Conservation (phyloP, 53 echinoderm and acorn worm species). For the Crossaster papposus region DNA sequence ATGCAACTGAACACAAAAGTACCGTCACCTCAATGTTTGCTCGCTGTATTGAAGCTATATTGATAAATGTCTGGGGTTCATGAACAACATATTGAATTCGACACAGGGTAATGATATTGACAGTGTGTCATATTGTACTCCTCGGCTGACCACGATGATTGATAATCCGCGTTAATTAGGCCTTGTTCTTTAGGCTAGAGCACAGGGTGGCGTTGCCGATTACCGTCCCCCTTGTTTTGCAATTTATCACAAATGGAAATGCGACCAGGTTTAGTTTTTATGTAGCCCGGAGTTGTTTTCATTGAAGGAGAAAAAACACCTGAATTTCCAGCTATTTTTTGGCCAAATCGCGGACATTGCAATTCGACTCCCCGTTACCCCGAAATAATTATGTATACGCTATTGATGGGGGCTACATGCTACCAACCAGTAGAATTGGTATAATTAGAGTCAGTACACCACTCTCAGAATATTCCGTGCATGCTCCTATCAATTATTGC, state of each 20-base stretch:
- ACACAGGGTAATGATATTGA: constrained; percentile 25
- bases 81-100: not conserved
- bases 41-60: not conserved
- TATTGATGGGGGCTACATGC: too few relatives aligned
- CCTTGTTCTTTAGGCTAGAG: not conserved
- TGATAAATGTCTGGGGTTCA: constrained; percentile 3
- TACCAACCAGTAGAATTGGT: too few relatives aligned
- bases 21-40: constrained; percentile 20
- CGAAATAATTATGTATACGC: too few relatives aligned
- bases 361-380: too few relatives aligned
- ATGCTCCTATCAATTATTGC: too few relatives aligned
- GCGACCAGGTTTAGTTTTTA: not conserved
- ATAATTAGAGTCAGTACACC: too few relatives aligned
- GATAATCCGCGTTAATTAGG: constrained; percentile 16
- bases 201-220: not conserved
- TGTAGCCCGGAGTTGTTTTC: not conserved
- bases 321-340: too few relatives aligned
- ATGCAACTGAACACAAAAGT: constrained; percentile 22
- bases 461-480: too few relatives aligned
- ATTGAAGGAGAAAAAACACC: not conserved
- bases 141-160: constrained; percentile 9
- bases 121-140: not conserved
- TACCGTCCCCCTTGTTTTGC: not conserved
- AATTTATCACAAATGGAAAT: not conserved
- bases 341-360: too few relatives aligned